Conservation (phyloP, 2,888 invertebrate genomes). For the Helleia helle region DNA sequence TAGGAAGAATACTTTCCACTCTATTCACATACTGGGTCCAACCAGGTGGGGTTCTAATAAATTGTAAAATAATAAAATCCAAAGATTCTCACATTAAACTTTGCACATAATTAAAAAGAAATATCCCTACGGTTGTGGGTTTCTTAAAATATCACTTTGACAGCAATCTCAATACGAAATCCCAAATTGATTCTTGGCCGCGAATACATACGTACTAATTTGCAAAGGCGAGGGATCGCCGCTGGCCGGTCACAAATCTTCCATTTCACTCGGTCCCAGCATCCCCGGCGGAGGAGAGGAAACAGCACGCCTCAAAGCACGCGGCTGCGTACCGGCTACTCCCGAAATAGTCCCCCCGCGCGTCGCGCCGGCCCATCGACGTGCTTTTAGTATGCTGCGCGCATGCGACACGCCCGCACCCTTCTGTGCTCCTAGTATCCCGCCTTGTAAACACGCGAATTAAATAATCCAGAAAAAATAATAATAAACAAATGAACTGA, state of each 20-base stretch:
- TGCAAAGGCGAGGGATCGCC: constrained; percentile 25
- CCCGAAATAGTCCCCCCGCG: constrained; percentile 70
- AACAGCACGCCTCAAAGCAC: constrained; percentile 72
- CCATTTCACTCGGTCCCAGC: constrained; percentile 70
- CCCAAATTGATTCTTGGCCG: neutral
- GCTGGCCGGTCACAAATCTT: constrained; percentile 63
- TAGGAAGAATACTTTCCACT: too few relatives aligned
- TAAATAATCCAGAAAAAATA: constrained; percentile 26
- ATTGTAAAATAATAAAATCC: too few relatives aligned
- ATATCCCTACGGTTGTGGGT: neutral
- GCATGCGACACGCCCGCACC: constrained; percentile 74
- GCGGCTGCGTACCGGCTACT: constrained; percentile 72
- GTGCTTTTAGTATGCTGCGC: constrained; percentile 75
- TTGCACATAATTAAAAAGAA: neutral
- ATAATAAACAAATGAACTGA: constrained; percentile 42
- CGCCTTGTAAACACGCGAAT: constrained; percentile 44
- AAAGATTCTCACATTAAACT: neutral
- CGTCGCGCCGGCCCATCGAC: constrained; percentile 63
- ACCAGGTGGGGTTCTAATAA: too few relatives aligned
- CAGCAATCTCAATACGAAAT: neutral
- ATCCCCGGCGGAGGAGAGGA: constrained; percentile 63
- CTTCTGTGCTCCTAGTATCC: constrained; percentile 58
- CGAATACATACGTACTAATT: constrained; percentile 14
- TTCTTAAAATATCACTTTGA: neutral
- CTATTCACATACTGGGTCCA: too few relatives aligned